Base-by-base conservation (phyloP, 1,140 invertebrate species). In the Drosophila seguyi region DNA sequence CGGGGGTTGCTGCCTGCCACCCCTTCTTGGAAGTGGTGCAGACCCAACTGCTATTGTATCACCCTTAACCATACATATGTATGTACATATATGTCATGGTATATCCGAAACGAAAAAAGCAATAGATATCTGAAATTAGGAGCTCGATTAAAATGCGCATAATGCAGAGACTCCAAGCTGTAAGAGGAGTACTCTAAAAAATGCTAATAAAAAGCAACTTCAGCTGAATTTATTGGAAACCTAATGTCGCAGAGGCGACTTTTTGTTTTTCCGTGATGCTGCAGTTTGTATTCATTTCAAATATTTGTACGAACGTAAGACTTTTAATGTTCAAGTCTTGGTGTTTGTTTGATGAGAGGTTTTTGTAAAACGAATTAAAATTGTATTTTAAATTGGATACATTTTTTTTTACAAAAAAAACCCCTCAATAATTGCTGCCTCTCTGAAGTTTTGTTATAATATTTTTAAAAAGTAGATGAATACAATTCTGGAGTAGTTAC, bases 1-100 rank as follows among this genome's bases (percentile, higher is more conserved):
- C 6, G 20, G 66, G 66, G 66, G 66, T 69, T 25, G 66, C 66
- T 68, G 13, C 25, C 48, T 25, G 45, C 52, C 48, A 67, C 66
- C 61, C 66, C 29, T 36, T 14, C 61, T 44, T 6, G 38, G 2
- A 11, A 18, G 38, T 20, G 66, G 22, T 38, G 60, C 29, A 50
- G 60, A 10, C 27, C 59, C 25, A 34, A 66, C 60, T 29, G 36
- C 25, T 52, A 42, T 29, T 52, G 66, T 52, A 53, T 44, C 66
- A 53, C 61, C 66, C 66, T 36, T 29, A 34, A 29, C 20, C 22
- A 22, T 27, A 20, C 31, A 34, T 34, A 31, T 31, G 29, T 31
- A 36, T 4, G 4, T 34, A 34, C 3, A 2, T 34, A 13, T 36
- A 36, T 36, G 34, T 11, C 13, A n/a, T 1, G 11, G 27, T 39